These are phyloP conservation scores for Leptinotarsa texana DNA, from an alignment of 1,140 invertebrate species.

Conservation along the genomic window DNA sequence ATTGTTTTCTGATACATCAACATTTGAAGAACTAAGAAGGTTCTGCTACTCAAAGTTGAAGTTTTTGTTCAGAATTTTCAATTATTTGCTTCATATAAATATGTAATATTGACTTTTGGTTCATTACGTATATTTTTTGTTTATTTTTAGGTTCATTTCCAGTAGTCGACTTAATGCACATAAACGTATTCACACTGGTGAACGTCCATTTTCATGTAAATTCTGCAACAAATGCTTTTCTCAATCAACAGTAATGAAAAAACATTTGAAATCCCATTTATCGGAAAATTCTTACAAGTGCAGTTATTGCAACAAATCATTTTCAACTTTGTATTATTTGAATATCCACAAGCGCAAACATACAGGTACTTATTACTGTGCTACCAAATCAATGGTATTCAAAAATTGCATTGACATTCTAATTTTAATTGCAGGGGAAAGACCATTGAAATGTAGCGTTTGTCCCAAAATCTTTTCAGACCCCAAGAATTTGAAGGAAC, in stretches of 20 bases:
- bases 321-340: conserved; percentile 52
- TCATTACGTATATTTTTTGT: conserved; percentile 1
- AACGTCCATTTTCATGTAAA: conserved; percentile 59
- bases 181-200: conserved; percentile 59
- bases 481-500: conserved; percentile 55
- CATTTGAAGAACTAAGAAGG: no score
- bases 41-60: no score
- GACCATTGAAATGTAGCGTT: conserved; percentile 66
- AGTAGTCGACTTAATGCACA: conserved; percentile 36
- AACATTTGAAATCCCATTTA: conserved; percentile 72
- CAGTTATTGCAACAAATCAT: conserved; percentile 71
- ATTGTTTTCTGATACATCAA: no score
- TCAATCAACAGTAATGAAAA: conserved; percentile 52
- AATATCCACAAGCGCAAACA: conserved; percentile 61
- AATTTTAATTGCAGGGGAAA: conserved; percentile 66
- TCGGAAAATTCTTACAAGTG: conserved; percentile 73
- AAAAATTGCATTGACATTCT: no score
- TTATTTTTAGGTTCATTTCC: conserved; percentile 41
- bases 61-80: no score
- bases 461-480: conserved; percentile 55
- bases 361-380: conserved; percentile 48
- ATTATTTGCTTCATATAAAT: no score
- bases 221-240: conserved; percentile 61
- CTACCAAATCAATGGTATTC: no score
- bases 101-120: no score